Base-by-base conservation (phyloP, 2,888 invertebrate species). In the Geotrupes spiniger region DNA sequence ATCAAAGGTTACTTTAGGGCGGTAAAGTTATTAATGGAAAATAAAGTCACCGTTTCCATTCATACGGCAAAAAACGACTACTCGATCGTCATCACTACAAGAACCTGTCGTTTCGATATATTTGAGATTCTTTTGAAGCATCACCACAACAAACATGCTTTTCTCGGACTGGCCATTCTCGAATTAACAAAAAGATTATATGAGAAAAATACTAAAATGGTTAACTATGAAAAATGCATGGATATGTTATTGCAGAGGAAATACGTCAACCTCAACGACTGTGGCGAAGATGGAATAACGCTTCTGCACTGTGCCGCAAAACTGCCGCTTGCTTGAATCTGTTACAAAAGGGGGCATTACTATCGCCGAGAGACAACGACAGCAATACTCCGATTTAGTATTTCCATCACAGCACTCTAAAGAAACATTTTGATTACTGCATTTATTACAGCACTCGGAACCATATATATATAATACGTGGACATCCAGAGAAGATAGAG, bases 371-470 rank as follows among this genome's bases (percentile, higher is more conserved):
- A 58, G 84, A 84, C 63, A 74, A 72, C 39, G 84, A 84, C 56
- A 76, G 80, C 39, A 80, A 83, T 42, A 80, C 87, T 46, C 85
- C 89, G 6, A 74, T 91, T 25, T 82, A 84, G 39, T 83, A 88
- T 60, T 85, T 91, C 27, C 77, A 81, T 45, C 79, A 84, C 0
- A 80, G 80, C 56, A 74, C 82, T 10, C 69, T 91, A 16, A 83
- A 86, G 66, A 77, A 80, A 15, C 87, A 84, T 64, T 77, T 91
- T 46, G 83, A 91, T 63, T 79, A 81, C 56, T 90, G 89, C 64
- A 75, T 91, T 25, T 26, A 15, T 9, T 14, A 15, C 10, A 38
- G 15, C 10, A n/a, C n/a, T 14, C 2, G 8, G n/a, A 2, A 21
- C 11, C 12, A 14, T 14, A 12, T 14, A n/a, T n/a, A 9, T 12